Evolutionary conservation across 2,797 vertebrate genomes (phyloP).

Genomic region (Sylvilagus floridanus): DNA sequence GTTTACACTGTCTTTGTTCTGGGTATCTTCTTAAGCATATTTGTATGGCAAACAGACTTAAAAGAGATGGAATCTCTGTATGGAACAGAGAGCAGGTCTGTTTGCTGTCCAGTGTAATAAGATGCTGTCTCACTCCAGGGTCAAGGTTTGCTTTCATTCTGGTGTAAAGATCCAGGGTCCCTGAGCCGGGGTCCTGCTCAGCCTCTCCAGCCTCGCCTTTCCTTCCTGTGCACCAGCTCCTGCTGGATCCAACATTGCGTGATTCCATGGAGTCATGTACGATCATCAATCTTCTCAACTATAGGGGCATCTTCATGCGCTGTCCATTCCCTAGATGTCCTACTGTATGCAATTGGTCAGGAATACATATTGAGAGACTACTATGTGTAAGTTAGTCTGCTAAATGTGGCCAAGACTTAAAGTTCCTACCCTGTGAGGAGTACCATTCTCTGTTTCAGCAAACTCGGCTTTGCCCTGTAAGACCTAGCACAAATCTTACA

Average conservation of each 20-base stretch:
- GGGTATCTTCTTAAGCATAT: not conserved
- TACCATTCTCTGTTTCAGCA: not conserved
- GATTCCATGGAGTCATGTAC: not conserved
- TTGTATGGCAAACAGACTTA: not conserved
- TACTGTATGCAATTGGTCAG: not conserved
- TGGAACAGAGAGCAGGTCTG: not conserved
- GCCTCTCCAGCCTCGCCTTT: not conserved
- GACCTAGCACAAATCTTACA: not conserved
- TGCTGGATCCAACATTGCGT: not conserved
- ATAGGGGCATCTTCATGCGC: not conserved
- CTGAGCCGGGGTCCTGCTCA: not conserved
- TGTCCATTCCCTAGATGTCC: not conserved
- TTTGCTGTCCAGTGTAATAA: not conserved
- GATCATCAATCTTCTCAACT: not conserved
- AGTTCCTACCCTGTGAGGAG: not conserved
- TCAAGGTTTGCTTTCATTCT: slow-evolving; percentile 15
- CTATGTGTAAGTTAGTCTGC: not conserved
- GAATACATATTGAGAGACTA: not conserved
- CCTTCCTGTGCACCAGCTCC: not conserved
- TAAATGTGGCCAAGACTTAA: not conserved
- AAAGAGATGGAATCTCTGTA: not conserved
- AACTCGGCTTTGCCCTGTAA: not conserved
- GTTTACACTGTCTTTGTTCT: not conserved
- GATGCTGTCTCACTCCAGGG: not conserved
- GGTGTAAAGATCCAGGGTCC: not conserved